Base-by-base conservation (phyloP, 2,888 invertebrate genomes). In the Amiota minor region DNA sequence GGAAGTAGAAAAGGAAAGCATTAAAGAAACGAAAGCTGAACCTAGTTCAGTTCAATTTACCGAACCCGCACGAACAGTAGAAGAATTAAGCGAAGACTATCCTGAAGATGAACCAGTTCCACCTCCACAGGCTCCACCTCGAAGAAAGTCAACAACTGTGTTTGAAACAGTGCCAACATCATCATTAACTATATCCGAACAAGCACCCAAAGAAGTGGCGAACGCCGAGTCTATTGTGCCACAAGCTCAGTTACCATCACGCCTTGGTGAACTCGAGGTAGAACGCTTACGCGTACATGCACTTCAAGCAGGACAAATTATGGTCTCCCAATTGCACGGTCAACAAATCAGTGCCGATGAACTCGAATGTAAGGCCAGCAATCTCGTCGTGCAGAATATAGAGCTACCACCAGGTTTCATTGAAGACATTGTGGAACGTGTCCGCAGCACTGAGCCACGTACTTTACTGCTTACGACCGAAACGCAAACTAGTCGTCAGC, bases 281-380 rank as follows among this genome's bases (percentile, higher is more conserved):
- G 95, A 95, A 72, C 92, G 94, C 69, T 88, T 96, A 20, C 94
- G 93, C 77, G 96, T 96, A 0, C 93, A 94, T 73, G 95, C 95
- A 81, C 89, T 96, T 59, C 93, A 95, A 87, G 95, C 96, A 0
- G 93, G 93, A 72, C 95, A 94, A 87, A 94, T 96, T 76, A 91
- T 94, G 69, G 95, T 96, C 0, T 95, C 95, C 0, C 95, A 96
- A 88, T 93, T 96, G 75, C 95, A 96, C 84, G 94, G 95, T 9
- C 92, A 93, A 80, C 93, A 93, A 50, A 91, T 96, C 77, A 93
- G 92, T 77, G 93, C 95, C 0, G 92, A 93, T 69, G 95, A 96
- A 84, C 90, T 95, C 75, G 93, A 92, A 80, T 93, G 94, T 9
- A 93, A 93, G 85, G 92, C 93, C 0, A 94, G 94, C 0, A 92